These are phyloP conservation scores for Mesembrinibis cayennensis DNA, from an alignment of 2,113 vertebrate species.

Conservation along the genomic window DNA sequence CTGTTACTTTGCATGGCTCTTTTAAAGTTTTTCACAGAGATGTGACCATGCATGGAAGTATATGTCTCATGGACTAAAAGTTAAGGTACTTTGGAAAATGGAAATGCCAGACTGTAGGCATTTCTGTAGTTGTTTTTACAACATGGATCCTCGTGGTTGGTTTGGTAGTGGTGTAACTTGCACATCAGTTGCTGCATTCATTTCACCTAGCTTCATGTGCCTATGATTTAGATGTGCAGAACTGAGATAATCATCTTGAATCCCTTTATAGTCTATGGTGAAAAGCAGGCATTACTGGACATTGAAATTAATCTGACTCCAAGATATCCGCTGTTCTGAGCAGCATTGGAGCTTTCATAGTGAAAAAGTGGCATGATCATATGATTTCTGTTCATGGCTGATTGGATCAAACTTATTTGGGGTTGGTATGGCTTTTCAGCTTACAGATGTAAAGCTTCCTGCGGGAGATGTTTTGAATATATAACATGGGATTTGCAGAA, in stretches of 20 bases:
- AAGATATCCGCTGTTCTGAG: not conserved
- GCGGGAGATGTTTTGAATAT: not conserved
- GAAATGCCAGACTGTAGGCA: not conserved
- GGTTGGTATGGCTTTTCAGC: not conserved
- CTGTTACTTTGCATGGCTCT: not conserved
- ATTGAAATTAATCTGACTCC: not conserved
- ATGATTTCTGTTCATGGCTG: not conserved
- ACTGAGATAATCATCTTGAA: not conserved
- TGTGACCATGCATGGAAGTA: not conserved
- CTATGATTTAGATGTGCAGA: not conserved
- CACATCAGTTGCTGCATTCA: not conserved
- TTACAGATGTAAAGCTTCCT: not conserved
- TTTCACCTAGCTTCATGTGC: not conserved
- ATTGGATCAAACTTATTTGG: not conserved
- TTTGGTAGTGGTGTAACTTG: not conserved
- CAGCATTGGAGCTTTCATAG: not conserved
- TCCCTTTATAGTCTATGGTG: not conserved
- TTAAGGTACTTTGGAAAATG: not conserved
- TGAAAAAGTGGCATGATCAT: not conserved
- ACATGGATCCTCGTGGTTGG: not conserved
- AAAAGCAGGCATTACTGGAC: not conserved
- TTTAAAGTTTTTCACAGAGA: not conserved
- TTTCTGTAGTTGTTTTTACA: not conserved
- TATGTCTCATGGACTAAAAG: not conserved
- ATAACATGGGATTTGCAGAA: not conserved